Evolutionary conservation across 1,140 invertebrate genomes (phyloP).

Genomic region (Portunus trituberculatus): DNA sequence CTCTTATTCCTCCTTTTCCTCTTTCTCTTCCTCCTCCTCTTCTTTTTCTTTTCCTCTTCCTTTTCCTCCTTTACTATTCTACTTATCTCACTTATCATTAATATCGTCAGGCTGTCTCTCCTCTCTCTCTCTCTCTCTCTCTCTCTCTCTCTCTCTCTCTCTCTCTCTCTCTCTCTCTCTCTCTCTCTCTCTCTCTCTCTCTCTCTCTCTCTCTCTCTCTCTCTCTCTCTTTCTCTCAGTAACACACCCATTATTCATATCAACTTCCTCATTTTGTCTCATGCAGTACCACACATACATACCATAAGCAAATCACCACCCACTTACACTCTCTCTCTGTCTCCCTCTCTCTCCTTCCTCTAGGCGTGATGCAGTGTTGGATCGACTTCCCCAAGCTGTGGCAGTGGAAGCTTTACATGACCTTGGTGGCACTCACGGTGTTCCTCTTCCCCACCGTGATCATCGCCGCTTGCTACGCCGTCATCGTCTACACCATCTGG

Average conservation of each 20-base stretch:
- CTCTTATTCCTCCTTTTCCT: neutral
- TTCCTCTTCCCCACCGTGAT: conserved; percentile 94
- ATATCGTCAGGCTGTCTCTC: neutral
- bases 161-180: conserved; percentile 33
- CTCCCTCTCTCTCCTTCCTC: conserved; percentile 38
- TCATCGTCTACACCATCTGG: conserved; percentile 97
- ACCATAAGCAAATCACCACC: neutral
- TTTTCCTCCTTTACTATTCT: neutral
- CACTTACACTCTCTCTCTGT: neutral
- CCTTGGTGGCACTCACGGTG: conserved; percentile 89
- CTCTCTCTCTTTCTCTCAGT: neutral
- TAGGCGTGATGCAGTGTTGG: conserved; percentile 89
- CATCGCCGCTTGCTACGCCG: conserved; percentile 93
- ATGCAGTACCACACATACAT: too few relatives aligned
- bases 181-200: neutral
- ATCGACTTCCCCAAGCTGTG: conserved; percentile 88
- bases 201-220: too few relatives aligned
- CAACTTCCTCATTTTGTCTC: neutral
- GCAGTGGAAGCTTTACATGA: conserved; percentile 95
- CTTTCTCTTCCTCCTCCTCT: neutral
- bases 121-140: conserved; percentile 23
- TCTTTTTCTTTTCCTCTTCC: neutral
- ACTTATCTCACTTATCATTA: neutral
- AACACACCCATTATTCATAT: too few relatives aligned
- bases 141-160: conserved; percentile 37